A percentile compares a stretch with the other conserved stretches of the same genome.
phyloP scores from a whole-genome alignment of 1,140 invertebrate genomes.

The Bombus terrestris region DNA sequence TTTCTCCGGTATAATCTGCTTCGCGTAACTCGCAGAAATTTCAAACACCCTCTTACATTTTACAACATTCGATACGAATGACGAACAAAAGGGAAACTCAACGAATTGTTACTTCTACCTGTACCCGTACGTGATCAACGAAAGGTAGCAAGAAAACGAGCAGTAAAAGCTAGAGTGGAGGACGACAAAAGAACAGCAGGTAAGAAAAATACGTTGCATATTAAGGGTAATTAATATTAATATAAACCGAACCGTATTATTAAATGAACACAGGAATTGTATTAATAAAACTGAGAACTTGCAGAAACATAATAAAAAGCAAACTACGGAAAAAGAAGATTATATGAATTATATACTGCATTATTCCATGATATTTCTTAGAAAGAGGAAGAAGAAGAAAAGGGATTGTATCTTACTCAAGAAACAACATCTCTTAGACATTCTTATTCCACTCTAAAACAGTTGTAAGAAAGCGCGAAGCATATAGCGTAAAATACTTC shows the following conservation, averaged over 20 bases:
- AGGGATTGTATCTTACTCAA: not conserved
- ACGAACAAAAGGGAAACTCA: not conserved
- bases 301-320: not conserved
- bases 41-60: not conserved
- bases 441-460: constrained; percentile 21
- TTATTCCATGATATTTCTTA: not conserved
- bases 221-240: no score
- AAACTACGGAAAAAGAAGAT: no score
- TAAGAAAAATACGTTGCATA: no score
- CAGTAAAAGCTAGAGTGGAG: no score
- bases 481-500: constrained; percentile 33
- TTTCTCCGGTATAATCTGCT: not conserved
- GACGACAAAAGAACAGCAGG: no score
- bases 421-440: not conserved
- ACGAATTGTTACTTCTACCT: not conserved
- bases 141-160: no score
- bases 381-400: no score
- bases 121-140: no score
- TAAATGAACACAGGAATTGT: no score
- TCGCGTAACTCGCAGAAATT: not conserved
- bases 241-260: no score
- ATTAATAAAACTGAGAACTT: not conserved
- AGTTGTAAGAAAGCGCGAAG: constrained; percentile 3
- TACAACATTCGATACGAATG: not conserved
- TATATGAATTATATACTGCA: not conserved